phyloP scores from a whole-genome alignment of 2,888 invertebrate species.

The Phrixothrix hirtus region DNA sequence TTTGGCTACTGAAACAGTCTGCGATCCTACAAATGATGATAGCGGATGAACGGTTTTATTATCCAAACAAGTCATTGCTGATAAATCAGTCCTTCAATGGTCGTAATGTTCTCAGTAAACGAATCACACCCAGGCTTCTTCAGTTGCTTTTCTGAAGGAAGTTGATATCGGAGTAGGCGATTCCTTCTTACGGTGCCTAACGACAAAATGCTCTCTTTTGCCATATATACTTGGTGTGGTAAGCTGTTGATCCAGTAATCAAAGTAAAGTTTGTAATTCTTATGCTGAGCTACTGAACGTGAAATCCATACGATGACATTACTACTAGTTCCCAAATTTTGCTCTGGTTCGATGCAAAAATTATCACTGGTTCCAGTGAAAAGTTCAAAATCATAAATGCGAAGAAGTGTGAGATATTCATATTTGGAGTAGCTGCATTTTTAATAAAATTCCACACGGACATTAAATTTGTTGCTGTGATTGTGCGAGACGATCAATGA shows the following conservation, averaged over 20 bases:
- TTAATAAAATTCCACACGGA: too few species aligned
- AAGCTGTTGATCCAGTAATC: conserved; percentile 41
- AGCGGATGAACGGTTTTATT: not conserved
- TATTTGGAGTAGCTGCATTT: too few species aligned
- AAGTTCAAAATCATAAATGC: conserved; percentile 50
- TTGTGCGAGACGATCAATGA: too few species aligned
- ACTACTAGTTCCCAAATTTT: conserved; percentile 40
- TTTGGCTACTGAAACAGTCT: not conserved
- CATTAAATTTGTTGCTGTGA: too few species aligned
- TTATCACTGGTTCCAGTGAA: conserved; percentile 43
- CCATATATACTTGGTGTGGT: conserved; percentile 27
- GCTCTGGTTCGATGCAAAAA: conserved; percentile 31
- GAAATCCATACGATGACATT: conserved; percentile 41
- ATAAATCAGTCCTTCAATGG: conserved; percentile 1
- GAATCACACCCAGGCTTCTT: conserved; percentile 18
- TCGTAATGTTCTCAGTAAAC: not conserved
- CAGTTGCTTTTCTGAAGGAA: conserved; percentile 29
- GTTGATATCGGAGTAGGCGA: conserved; percentile 20
- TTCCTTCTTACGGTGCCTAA: too few species aligned
- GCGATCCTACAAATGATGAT: not conserved
- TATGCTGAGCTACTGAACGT: conserved; percentile 36
- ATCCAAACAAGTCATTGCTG: conserved; percentile 1
- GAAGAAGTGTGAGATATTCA: too few species aligned
- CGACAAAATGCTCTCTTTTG: conserved; percentile 29
- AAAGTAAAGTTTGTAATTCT: too few species aligned